Base-by-base conservation (phyloP, 2,797 vertebrate species). In the Eulemur coronatus region DNA sequence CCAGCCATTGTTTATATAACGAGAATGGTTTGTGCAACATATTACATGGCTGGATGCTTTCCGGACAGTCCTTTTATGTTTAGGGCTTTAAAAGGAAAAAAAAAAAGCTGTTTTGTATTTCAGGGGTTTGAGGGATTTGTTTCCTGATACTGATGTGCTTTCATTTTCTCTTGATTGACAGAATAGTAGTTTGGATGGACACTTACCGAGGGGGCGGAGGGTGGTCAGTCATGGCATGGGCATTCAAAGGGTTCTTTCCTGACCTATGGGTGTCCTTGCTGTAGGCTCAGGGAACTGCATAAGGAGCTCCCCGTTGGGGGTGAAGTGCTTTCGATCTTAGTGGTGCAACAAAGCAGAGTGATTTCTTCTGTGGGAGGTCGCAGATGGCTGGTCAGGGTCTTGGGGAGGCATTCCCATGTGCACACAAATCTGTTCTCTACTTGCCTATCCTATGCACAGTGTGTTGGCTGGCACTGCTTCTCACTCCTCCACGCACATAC, bases 161-260 rank as follows among this genome's bases (percentile, higher is more conserved):
- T 85, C 33, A 38, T 94, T 97, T 97, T 89, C 65, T 93, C 79
- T 73, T 65, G 78, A 81, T 84, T 85, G n/a, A 88, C 57, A 67
- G 15, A 79, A 69, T 84, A 70, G 50, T 46, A 43, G 33, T 96
- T 92, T 94, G 82, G n/a, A 18, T 92, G 46, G 46, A 85, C 35
- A 73, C 5, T 17, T 55, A 18, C 50, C 41, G 4, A 5, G 69
- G 7, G 12, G 43, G 43, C 5, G 6, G 41, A 11, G 12, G 20
- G 33, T 48, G 43, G 13, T 57, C 76, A 79, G 46, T 41, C 38
- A 41, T 38, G 46, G 30, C 13, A 52, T 76, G 52, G 20, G 69
- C 30, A 41, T 75, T 89, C 55, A 69, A 28, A 69, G 28, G 59
- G n/a, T 43, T 70, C 17, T 90, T 94, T 93, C 24, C 48, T 67